Percentiles rank a stretch among this genome's conserved stretches.
Conservation (phyloP, 2,113 vertebrate genomes). For the Oplegnathus fasciatus region DNA sequence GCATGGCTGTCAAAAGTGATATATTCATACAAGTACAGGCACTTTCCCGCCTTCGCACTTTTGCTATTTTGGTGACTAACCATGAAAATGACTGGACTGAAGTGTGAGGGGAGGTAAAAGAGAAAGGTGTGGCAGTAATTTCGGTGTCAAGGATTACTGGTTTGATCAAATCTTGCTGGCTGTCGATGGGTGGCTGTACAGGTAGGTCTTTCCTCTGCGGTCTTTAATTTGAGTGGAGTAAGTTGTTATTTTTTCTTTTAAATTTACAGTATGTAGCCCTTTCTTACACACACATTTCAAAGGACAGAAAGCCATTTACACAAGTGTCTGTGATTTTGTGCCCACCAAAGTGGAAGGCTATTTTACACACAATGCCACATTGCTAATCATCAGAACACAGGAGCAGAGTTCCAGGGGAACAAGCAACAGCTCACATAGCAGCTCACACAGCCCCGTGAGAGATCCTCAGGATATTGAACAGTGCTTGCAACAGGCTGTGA, state of each 20-base stretch:
- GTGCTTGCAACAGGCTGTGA: not conserved
- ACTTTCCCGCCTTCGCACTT: not conserved
- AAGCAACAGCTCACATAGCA: not conserved
- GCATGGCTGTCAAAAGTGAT: not conserved
- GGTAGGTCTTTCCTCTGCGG: conserved; percentile 22
- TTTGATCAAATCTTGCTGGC: not conserved
- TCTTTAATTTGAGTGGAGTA: conserved; percentile 13
- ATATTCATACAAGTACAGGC: not conserved
- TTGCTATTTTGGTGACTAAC: not conserved
- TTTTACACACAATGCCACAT: not conserved
- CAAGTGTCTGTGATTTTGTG: not conserved
- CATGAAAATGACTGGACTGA: not conserved
- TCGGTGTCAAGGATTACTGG: conserved; percentile 23
- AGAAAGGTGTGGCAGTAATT: not conserved
- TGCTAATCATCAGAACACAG: not conserved
- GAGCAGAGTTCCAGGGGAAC: not conserved
- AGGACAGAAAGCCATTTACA: not conserved
- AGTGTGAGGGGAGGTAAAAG: not conserved
- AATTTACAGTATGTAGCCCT: not conserved
- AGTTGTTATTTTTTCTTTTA: not conserved
- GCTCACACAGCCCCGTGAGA: not conserved
- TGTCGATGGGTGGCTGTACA: conserved; percentile 38
- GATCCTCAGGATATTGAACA: not conserved
- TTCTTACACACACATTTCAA: not conserved
- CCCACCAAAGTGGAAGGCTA: not conserved